Evolutionary conservation across 2,113 vertebrate genomes (phyloP).

Genomic region (Physeter macrocephalus): DNA sequence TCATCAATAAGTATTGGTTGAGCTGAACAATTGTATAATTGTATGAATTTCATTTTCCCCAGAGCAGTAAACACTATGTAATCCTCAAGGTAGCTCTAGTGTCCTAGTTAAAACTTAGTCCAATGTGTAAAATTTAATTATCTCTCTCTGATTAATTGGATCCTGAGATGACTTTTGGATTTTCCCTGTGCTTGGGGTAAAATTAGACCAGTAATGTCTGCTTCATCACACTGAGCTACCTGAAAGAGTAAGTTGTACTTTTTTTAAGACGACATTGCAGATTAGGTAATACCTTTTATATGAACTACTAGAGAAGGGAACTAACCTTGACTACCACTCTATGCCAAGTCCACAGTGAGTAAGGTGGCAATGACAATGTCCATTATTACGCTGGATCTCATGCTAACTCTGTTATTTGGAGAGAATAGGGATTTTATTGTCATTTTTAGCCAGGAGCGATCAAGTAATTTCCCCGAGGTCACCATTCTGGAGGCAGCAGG

Average conservation of each 20-base stretch:
- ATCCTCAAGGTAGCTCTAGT: constrained; percentile 66
- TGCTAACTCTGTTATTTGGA: neutral
- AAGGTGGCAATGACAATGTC: neutral
- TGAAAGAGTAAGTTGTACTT: constrained; percentile 45
- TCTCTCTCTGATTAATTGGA: constrained; percentile 74
- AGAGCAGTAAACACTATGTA: constrained; percentile 46
- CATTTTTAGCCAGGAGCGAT: neutral
- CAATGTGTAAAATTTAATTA: constrained; percentile 76
- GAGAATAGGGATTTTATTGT: neutral
- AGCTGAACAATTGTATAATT: constrained; percentile 59
- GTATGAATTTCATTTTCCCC: constrained; percentile 39
- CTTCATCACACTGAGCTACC: constrained; percentile 41
- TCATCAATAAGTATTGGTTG: constrained; percentile 53
- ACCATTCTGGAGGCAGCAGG: neutral
- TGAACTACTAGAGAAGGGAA: neutral
- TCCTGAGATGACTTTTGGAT: constrained; percentile 71
- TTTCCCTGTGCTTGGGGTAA: constrained; percentile 69
- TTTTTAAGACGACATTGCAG: constrained; percentile 35
- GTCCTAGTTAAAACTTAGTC: constrained; percentile 74
- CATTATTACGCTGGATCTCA: neutral
- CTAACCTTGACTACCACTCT: neutral
- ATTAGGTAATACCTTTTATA: constrained; percentile 39
- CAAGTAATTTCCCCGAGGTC: neutral
- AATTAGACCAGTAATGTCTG: constrained; percentile 68
- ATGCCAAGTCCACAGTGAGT: neutral